Percentiles rank a stretch among this genome's conserved stretches.
Conservation (phyloP, 1,140 invertebrate species). For the Physella acuta region DNA sequence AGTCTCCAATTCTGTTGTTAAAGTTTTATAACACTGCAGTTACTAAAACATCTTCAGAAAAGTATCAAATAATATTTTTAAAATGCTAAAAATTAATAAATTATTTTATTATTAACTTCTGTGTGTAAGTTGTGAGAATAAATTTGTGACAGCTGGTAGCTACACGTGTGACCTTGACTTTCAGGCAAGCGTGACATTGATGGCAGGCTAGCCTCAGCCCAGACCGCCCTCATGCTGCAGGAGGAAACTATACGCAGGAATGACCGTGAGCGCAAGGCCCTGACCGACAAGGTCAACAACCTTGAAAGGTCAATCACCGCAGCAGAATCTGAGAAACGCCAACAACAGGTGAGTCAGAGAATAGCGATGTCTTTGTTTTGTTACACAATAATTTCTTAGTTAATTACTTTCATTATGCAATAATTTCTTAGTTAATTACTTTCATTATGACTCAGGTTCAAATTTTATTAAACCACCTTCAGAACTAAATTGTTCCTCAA, state of each 20-base stretch:
- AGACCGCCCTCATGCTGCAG: conserved; percentile 60
- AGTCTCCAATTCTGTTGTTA: too few species aligned
- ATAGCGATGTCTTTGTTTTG: too few species aligned
- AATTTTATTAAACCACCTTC: too few species aligned
- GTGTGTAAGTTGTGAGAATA: not conserved
- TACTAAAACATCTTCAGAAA: too few species aligned
- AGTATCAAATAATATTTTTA: not conserved
- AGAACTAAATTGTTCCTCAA: too few species aligned
- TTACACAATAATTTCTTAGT: too few species aligned
- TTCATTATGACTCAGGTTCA: too few species aligned
- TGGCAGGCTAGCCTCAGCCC: conserved; percentile 57
- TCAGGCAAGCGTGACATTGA: conserved; percentile 60
- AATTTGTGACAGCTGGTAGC: too few species aligned
- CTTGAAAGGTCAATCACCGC: conserved; percentile 73
- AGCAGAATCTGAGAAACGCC: conserved; percentile 75
- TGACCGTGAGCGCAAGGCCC: conserved; percentile 73
- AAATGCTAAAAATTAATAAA: not conserved
- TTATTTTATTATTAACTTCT: not conserved
- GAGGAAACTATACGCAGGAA: conserved; percentile 77
- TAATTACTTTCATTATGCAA: too few species aligned
- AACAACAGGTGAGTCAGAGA: conserved; percentile 56
- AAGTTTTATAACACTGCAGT: too few species aligned
- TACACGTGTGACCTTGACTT: conserved; percentile 16
- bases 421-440: too few species aligned
- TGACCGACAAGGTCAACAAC: conserved; percentile 77